These are phyloP conservation scores for Bemisia tabaci DNA, from an alignment of 1,140 invertebrate genomes.

Conservation along the genomic window DNA sequence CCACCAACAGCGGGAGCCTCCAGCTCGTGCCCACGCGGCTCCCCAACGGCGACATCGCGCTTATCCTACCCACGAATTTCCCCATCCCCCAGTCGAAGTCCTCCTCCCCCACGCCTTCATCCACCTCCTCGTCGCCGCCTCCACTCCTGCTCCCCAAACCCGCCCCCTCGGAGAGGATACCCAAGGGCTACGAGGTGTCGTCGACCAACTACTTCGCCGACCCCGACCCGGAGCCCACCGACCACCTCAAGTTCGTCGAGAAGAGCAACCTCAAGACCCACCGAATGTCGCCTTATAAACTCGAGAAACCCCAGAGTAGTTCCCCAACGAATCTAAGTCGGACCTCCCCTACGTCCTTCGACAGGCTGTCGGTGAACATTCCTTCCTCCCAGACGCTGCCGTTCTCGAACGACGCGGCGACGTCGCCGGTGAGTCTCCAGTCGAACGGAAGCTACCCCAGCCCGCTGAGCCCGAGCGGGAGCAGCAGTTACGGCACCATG, in stretches of 20 bases:
- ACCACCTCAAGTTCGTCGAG: not conserved
- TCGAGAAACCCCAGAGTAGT: not conserved
- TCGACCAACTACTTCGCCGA: not conserved
- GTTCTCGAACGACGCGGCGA: not conserved
- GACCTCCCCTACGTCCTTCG: not conserved
- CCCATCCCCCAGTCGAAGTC: not conserved
- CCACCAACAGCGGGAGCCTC: conserved; percentile 32
- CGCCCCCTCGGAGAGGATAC: not conserved
- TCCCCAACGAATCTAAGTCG: not conserved
- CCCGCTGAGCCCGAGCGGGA: not conserved
- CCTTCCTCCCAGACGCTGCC: not conserved
- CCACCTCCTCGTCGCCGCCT: conserved; percentile 1
- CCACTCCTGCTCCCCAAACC: not conserved
- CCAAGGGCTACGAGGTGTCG: not conserved
- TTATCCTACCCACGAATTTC: conserved; percentile 36
- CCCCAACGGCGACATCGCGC: conserved; percentile 43
- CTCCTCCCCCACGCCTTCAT: conserved; percentile 6
- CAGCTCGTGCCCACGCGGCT: conserved; percentile 45
- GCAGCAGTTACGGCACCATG: not conserved
- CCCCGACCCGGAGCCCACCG: not conserved
- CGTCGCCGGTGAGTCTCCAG: not conserved
- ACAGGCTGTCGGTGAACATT: not conserved
- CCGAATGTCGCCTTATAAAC: not conserved
- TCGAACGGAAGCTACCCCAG: not conserved
- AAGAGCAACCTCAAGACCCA: not conserved